phyloP scores from a whole-genome alignment of 2,113 vertebrate genomes.

The Lagopus muta region DNA sequence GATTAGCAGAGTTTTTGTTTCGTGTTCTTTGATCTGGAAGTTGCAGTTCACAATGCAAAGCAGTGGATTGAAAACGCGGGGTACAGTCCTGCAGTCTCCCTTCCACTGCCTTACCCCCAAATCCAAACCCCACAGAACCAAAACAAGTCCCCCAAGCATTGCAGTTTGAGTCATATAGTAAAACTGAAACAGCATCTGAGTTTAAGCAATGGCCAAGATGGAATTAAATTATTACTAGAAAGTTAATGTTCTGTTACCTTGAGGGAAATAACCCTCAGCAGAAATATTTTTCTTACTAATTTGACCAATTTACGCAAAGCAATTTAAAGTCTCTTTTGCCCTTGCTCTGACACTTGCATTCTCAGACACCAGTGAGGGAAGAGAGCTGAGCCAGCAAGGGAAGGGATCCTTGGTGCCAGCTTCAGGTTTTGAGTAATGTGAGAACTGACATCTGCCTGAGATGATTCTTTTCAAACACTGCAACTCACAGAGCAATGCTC shows the following conservation, averaged over 20 bases:
- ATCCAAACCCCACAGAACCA: not conserved
- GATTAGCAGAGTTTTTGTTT: not conserved
- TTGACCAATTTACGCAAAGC: constrained; percentile 35
- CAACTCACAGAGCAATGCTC: not conserved
- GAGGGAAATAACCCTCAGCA: constrained; percentile 11
- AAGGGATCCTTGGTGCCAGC: not conserved
- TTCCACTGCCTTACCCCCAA: not conserved
- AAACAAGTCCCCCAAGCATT: not conserved
- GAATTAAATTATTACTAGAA: constrained; percentile 13
- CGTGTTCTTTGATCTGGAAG: not conserved
- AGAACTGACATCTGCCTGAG: constrained; percentile 21
- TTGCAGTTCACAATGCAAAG: not conserved
- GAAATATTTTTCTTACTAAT: constrained; percentile 42
- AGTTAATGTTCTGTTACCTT: constrained; percentile 14
- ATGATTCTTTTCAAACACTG: not conserved
- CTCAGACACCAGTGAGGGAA: not conserved
- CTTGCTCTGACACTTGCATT: not conserved
- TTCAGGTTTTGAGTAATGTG: not conserved
- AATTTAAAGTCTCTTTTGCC: not conserved
- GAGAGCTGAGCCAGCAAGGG: not conserved
- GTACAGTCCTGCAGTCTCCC: not conserved
- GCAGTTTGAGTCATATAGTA: not conserved
- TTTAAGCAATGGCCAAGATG: not conserved
- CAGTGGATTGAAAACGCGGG: not conserved
- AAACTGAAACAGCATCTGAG: not conserved